phyloP scores from a whole-genome alignment of 2,888 invertebrate genomes.

The Spilarctia lutea region DNA sequence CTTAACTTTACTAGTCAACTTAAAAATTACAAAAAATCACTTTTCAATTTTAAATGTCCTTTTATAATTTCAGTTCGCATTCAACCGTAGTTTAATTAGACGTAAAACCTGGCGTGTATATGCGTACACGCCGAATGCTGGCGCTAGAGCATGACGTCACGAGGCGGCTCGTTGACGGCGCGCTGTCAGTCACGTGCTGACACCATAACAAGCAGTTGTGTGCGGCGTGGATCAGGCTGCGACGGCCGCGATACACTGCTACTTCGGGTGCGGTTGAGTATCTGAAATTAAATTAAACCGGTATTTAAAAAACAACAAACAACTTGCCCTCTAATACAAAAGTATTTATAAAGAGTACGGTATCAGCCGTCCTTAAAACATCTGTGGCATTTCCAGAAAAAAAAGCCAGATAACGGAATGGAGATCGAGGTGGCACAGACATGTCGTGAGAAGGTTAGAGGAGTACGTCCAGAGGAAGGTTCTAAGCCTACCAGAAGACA shows the following conservation, averaged over 20 bases:
- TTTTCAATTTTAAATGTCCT: conserved; percentile 1
- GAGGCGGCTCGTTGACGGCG: conserved; percentile 61
- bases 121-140: conserved; percentile 51
- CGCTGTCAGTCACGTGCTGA: conserved; percentile 77
- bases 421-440: too few species aligned
- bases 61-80: conserved; percentile 1
- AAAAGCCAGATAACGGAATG: too few species aligned
- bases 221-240: conserved; percentile 66
- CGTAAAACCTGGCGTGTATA: conserved; percentile 24
- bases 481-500: background rate
- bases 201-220: conserved; percentile 73
- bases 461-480: background rate
- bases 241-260: conserved; percentile 66
- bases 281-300: conserved; percentile 56
- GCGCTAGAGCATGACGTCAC: conserved; percentile 80
- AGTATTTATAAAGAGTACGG: background rate
- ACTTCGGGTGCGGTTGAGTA: conserved; percentile 76
- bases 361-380: background rate
- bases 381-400: background rate
- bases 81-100: conserved; percentile 4
- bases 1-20: conserved; percentile 2
- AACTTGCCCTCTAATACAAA: too few species aligned
- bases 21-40: background rate
- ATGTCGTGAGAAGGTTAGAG: too few species aligned
- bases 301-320: background rate